Evolutionary conservation across 2,113 vertebrate species (phyloP).

Genomic region (Phalacrocorax brasilianus): DNA sequence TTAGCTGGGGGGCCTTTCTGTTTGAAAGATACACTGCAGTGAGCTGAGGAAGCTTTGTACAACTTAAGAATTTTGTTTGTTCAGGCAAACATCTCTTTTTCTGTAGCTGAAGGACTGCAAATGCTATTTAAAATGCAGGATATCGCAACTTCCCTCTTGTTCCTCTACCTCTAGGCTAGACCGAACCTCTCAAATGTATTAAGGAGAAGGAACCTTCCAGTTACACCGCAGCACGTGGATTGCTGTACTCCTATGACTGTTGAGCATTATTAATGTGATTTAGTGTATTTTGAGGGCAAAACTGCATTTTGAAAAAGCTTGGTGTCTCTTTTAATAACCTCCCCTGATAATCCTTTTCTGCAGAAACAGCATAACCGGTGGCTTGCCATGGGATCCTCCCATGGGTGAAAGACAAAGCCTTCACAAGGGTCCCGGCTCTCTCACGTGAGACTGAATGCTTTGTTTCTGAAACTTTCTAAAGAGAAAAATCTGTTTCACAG

Average conservation of each 20-base stretch:
- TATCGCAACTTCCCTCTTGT: background rate
- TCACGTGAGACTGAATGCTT: background rate
- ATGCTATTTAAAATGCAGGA: background rate
- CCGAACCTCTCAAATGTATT: background rate
- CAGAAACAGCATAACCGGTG: rapidly evolving
- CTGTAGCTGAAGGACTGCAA: background rate
- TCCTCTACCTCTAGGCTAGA: background rate
- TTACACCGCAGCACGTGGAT: background rate
- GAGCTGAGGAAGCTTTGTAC: background rate
- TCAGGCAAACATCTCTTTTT: background rate
- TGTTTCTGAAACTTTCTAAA: background rate
- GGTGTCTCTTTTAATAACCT: background rate
- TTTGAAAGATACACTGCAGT: background rate
- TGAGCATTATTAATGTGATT: background rate
- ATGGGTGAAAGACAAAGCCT: background rate
- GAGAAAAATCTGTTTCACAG: background rate
- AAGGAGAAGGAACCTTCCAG: background rate
- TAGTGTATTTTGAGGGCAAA: background rate
- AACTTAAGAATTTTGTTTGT: background rate
- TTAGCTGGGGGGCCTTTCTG: background rate
- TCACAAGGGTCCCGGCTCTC: background rate
- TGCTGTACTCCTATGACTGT: background rate
- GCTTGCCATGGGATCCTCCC: background rate
- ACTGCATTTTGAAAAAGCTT: background rate
- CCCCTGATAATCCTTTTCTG: background rate